phyloP scores from a whole-genome alignment of 2,888 invertebrate species.

The Synanthedon tipuliformis region DNA sequence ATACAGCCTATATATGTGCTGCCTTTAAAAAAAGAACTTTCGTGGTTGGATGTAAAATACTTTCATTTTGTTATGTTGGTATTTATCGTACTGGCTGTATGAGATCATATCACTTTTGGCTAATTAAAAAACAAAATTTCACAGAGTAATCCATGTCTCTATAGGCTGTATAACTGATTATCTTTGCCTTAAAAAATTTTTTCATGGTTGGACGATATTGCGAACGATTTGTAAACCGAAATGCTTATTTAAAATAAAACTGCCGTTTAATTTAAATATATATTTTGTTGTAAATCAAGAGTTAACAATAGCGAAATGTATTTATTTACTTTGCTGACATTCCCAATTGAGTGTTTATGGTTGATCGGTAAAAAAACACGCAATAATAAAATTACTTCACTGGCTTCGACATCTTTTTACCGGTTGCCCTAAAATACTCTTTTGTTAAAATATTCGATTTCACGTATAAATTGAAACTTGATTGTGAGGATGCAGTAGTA shows the following conservation, averaged over 20 bases:
- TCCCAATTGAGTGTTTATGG: slow-evolving; percentile 20
- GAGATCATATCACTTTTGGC: too few relatives aligned
- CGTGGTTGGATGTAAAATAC: too few relatives aligned
- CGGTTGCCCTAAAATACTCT: slow-evolving; percentile 19
- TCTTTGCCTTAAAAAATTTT: too few relatives aligned
- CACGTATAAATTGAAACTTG: slow-evolving; percentile 7
- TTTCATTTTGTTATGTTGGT: too few relatives aligned
- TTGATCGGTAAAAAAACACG: slow-evolving; percentile 34
- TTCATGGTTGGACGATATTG: neutral
- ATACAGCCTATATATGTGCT: too few relatives aligned
- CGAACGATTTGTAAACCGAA: neutral
- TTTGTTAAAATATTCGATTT: slow-evolving; percentile 14
- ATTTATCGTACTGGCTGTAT: too few relatives aligned
- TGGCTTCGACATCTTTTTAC: slow-evolving; percentile 49
- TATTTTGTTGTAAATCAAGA: neutral
- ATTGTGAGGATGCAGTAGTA: slow-evolving; percentile 46
- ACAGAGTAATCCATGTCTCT: too few relatives aligned
- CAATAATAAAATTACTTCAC: slow-evolving; percentile 27
- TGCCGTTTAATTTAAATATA: slow-evolving; percentile 13
- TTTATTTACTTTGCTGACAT: slow-evolving; percentile 31
- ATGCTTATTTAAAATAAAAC: slow-evolving; percentile 18
- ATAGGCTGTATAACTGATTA: too few relatives aligned
- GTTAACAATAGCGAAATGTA: slow-evolving; percentile 16
- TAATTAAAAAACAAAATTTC: too few relatives aligned
- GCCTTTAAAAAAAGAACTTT: too few relatives aligned